phyloP scores from a whole-genome alignment of 2,113 vertebrate genomes.

The Benitochromis conjunctus region DNA sequence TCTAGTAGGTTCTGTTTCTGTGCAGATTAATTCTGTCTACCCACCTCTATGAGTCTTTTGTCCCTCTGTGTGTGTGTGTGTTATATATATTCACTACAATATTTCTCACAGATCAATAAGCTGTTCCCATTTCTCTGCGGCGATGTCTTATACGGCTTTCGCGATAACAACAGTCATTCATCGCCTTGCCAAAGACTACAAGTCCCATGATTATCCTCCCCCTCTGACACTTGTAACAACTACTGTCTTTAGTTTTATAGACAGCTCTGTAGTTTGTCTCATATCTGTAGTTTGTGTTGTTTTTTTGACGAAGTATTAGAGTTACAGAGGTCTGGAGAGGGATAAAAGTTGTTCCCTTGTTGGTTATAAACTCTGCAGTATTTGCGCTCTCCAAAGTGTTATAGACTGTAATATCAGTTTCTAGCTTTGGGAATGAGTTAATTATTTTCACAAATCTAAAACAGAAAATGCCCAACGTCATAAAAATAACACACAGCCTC shows the following conservation, averaged over 20 bases:
- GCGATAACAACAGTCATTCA: constrained; percentile 91
- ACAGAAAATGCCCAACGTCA: constrained; percentile 22
- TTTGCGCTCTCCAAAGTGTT: neutral
- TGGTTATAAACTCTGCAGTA: neutral
- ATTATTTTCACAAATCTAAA: constrained; percentile 66
- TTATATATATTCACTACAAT: constrained; percentile 92
- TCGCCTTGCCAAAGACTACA: constrained; percentile 68
- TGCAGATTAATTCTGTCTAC: neutral
- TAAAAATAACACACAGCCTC: constrained; percentile 47
- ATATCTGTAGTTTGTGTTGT: neutral
- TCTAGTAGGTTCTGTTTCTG: neutral
- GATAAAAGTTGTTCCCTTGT: neutral
- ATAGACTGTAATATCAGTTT: constrained; percentile 8
- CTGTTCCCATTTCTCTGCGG: constrained; percentile 81
- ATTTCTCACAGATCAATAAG: constrained; percentile 94
- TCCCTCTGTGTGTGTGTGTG: neutral
- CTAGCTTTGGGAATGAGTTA: constrained; percentile 33
- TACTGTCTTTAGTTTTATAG: neutral
- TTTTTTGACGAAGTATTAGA: neutral
- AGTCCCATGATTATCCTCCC: constrained; percentile 17
- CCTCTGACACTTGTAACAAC: neutral
- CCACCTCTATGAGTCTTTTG: neutral
- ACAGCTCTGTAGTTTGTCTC: neutral
- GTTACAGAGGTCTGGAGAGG: neutral
- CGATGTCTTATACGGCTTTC: constrained; percentile 88